Evolutionary conservation across 2,797 vertebrate species (phyloP).

Genomic region (Leptatherina wallacei): DNA sequence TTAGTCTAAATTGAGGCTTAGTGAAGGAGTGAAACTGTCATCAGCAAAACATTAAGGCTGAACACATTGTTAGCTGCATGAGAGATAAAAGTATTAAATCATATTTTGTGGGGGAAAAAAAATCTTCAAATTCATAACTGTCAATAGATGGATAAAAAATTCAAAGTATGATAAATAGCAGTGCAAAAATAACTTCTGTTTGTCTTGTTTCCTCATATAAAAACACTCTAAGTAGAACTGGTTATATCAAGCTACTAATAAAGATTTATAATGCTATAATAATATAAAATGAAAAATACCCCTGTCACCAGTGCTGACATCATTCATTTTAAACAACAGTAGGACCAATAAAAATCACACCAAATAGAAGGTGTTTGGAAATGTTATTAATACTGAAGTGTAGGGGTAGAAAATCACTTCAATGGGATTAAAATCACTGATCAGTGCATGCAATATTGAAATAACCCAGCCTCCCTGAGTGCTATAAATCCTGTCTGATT

Average conservation of each 20-base stretch:
- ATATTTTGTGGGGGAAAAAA: neutral
- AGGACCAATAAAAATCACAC: neutral
- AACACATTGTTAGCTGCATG: neutral
- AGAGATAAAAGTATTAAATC: neutral
- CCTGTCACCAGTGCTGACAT: neutral
- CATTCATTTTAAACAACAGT: neutral
- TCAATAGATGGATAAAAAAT: neutral
- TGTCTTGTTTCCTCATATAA: neutral
- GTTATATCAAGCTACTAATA: neutral
- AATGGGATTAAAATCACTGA: conserved; percentile 14
- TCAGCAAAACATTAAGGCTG: too few relatives aligned
- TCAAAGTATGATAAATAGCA: neutral
- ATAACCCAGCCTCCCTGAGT: neutral
- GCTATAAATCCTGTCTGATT: conserved; percentile 42
- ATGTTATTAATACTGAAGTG: conserved; percentile 6
- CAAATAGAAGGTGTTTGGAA: neutral
- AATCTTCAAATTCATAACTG: neutral
- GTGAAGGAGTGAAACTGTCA: too few relatives aligned
- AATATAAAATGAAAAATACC: neutral
- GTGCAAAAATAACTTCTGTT: neutral
- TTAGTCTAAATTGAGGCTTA: neutral
- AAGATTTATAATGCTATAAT: neutral
- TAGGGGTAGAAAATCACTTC: neutral
- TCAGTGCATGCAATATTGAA: conserved; percentile 27
- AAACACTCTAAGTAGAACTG: neutral